Evolutionary conservation across 2,113 vertebrate genomes (phyloP), one percentile per base, ranked within the genome.

Genomic region (Lepus americanus): DNA sequence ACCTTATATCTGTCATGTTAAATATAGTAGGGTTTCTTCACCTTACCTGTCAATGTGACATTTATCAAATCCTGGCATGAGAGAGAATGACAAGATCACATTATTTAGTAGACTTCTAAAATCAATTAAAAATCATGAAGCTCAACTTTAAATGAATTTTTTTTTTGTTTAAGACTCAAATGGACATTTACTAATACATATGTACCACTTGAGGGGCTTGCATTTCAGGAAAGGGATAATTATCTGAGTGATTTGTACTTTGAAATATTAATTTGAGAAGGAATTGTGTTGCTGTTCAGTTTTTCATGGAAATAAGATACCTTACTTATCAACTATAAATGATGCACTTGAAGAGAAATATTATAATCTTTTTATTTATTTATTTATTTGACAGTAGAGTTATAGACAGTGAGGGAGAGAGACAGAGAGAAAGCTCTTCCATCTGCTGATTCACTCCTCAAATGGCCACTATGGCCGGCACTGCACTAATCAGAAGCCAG

Each of bases 61-160:
- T 90, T 94, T 88, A 67, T 88, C 81, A 94, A 90, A 80, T 86
- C 67, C 2, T 90, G 63, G 70, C 64, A 78, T 66, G 73, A 78
- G 44, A 19, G 63, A 90, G 85, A 80, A 79, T 92, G 85, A 79
- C 69, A 89, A 86, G 73, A 81, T 61, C n/a, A 49, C 80, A 29
- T 95, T 94, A 94, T 94, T 80, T 93, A 94, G 92, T n/a, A 85
- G 78, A 72, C 51, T 95, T 27, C 29, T 36, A 73, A 90, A 70
- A 67, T 61, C 4, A 14, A 72, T 29, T 49, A n/a, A 94, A 93
- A 79, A 86, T 74, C 73, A 86, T 51, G 59, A 88, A 66, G 2
- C 44, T 86, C 72, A 61, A 80, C 23, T 94, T 91, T 55, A 74
- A 55, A 82, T 72, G 39, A 61, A 5, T 20, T 49, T 55, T 39